phyloP scores from a whole-genome alignment of 2,888 invertebrate genomes.

The Cerastis leucographa region DNA sequence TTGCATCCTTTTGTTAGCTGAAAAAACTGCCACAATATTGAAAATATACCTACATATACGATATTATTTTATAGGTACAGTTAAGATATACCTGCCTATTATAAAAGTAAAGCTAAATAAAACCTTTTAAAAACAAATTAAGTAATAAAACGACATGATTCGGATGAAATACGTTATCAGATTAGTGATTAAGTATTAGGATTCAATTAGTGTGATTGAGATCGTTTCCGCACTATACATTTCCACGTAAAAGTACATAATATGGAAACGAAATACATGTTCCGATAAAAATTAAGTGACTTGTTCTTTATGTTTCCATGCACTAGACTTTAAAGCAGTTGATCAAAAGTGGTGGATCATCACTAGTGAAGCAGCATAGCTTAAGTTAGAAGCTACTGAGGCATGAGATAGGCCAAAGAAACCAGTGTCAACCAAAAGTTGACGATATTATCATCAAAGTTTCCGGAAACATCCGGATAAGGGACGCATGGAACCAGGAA shows the following conservation, averaged over 20 bases:
- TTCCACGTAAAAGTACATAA: constrained; percentile 33
- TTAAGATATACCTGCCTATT: background rate
- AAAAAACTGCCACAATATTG: background rate
- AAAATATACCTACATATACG: background rate
- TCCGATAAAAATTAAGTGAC: constrained; percentile 50
- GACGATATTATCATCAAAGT: background rate
- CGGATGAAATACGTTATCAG: constrained; percentile 55
- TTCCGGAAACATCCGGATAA: background rate
- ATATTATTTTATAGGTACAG: background rate
- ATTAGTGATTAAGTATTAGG: constrained; percentile 37
- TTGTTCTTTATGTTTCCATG: constrained; percentile 14
- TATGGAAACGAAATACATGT: constrained; percentile 58
- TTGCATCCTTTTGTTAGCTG: background rate
- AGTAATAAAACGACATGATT: constrained; percentile 40
- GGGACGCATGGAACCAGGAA: background rate
- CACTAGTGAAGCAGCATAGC: background rate
- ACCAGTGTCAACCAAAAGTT: background rate
- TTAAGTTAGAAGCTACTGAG: background rate
- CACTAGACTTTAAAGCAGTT: background rate
- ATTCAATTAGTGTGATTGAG: constrained; percentile 61
- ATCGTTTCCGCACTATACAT: constrained; percentile 58
- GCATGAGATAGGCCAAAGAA: background rate
- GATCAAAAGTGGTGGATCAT: background rate
- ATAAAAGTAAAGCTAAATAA: background rate
- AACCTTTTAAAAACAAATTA: constrained; percentile 18